These are phyloP conservation scores for Stramonita haemastoma DNA, from an alignment of 2,888 invertebrate species.

Conservation along the genomic window DNA sequence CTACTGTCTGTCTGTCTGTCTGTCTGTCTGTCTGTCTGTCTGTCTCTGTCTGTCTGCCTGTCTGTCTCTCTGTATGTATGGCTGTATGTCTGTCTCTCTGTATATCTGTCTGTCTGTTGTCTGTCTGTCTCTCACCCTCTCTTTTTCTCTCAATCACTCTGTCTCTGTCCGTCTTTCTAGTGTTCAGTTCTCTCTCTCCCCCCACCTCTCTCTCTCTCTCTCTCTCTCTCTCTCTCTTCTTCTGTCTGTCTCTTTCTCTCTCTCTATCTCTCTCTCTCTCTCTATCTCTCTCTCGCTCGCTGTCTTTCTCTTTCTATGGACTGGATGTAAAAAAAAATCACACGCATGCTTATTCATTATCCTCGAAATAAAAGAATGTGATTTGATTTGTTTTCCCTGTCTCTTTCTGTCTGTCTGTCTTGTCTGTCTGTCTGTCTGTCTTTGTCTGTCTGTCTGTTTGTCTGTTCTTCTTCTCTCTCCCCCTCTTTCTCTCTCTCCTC, in stretches of 20 bases:
- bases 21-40: neutral
- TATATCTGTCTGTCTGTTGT: neutral
- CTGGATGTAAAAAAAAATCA: too few relatives aligned
- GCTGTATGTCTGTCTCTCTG: neutral
- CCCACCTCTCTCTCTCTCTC: neutral
- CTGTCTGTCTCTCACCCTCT: neutral
- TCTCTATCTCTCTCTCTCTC: neutral
- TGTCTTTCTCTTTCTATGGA: too few relatives aligned
- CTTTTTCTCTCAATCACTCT: neutral
- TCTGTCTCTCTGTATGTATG: neutral
- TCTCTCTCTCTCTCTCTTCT: neutral
- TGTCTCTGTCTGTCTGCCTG: neutral
- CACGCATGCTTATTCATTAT: too few relatives aligned
- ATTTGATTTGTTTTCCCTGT: too few relatives aligned
- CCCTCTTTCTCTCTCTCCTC: neutral
- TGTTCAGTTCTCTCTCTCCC: neutral
- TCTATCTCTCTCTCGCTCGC: too few relatives aligned
- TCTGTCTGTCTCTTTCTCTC: neutral
- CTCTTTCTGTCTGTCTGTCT: too few relatives aligned
- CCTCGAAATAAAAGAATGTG: too few relatives aligned
- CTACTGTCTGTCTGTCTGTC: neutral
- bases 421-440: too few relatives aligned
- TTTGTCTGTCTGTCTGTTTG: neutral
- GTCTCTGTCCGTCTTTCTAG: neutral
- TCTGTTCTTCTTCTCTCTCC: neutral